phyloP scores from a whole-genome alignment of 2,888 invertebrate genomes.

The Tridacna crocea region DNA sequence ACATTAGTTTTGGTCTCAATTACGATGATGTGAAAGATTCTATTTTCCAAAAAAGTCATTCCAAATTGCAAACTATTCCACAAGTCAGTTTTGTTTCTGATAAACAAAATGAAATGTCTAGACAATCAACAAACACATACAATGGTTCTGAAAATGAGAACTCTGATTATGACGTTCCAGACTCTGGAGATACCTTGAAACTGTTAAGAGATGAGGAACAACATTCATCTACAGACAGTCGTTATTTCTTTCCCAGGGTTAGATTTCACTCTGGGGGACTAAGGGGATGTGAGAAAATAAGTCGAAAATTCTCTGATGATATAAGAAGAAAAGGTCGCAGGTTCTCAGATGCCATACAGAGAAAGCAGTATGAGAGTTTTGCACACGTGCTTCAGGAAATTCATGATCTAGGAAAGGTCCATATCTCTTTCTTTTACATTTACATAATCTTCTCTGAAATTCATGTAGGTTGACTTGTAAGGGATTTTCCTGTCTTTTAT shows the following conservation, averaged over 20 bases:
- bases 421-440: background rate
- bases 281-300: background rate
- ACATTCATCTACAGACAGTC: background rate
- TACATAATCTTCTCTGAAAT: background rate
- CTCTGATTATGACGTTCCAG: constrained; percentile 5
- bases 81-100: background rate
- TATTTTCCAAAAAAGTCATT: background rate
- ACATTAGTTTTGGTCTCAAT: constrained; percentile 8
- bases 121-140: background rate
- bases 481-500: too few relatives aligned
- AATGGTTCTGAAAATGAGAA: background rate
- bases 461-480: background rate
- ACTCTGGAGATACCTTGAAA: background rate
- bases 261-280: background rate
- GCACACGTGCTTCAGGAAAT: background rate
- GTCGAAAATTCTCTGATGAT: background rate
- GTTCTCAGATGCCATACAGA: background rate
- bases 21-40: constrained; percentile 15
- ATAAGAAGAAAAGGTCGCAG: background rate
- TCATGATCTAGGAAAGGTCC: background rate
- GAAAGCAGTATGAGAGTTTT: background rate
- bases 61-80: background rate
- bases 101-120: background rate
- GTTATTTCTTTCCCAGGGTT: background rate
- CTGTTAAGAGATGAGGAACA: background rate